These are phyloP conservation scores for Heliconius hortense DNA, from an alignment of 2,888 invertebrate species.

Conservation along the genomic window DNA sequence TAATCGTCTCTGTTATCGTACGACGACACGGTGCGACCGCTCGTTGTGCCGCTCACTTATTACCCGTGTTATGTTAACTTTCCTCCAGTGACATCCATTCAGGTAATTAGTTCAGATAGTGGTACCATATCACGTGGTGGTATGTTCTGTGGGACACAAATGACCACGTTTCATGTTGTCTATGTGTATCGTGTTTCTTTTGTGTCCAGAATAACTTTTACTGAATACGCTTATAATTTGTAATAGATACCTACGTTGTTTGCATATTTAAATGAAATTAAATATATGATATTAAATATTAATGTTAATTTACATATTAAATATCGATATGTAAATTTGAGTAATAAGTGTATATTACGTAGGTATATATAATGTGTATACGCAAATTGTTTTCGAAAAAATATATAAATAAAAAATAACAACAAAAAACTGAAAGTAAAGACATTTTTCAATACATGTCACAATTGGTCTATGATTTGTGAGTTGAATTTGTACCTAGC, in stretches of 20 bases:
- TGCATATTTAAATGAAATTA: constrained; percentile 6
- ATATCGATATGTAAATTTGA: neutral
- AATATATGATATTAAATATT: neutral
- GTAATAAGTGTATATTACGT: neutral
- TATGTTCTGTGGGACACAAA: neutral
- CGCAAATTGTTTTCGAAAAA: neutral
- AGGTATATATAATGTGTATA: neutral
- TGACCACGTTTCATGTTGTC: neutral
- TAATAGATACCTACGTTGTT: neutral
- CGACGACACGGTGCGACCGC: constrained; percentile 49
- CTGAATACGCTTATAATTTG: neutral
- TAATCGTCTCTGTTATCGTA: constrained; percentile 58
- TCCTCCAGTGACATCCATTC: constrained; percentile 38
- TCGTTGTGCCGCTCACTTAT: constrained; percentile 38
- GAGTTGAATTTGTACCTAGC: neutral
- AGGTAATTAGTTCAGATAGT: constrained; percentile 31
- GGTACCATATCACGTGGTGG: neutral
- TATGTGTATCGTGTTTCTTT: neutral
- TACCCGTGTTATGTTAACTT: constrained; percentile 41
- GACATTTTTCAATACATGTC: constrained; percentile 24
- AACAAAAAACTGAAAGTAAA: constrained; percentile 28
- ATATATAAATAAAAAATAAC: neutral
- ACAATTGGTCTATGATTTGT: constrained; percentile 17
- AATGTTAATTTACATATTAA: neutral
- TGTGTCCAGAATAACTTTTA: neutral